Evolutionary conservation across 2,888 invertebrate species (phyloP).

Genomic region (Drosophila percnosoma): DNA sequence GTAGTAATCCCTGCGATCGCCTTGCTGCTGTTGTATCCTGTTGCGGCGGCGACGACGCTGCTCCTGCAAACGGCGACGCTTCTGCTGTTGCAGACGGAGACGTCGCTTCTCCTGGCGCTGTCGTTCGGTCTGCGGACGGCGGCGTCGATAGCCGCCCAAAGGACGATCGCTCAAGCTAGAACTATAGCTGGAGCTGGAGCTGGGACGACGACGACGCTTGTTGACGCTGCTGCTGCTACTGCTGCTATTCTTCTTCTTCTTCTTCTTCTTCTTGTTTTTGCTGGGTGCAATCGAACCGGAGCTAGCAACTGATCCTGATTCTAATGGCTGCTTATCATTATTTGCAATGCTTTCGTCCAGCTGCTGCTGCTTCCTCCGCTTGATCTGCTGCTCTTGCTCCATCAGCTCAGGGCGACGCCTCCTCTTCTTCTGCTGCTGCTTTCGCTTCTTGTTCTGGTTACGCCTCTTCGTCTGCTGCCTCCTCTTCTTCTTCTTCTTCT

Average conservation of each 20-base stretch:
- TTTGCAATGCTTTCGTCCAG: not conserved
- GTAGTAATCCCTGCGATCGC: constrained; percentile 45
- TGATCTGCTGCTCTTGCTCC: constrained; percentile 15
- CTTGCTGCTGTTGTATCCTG: constrained; percentile 41
- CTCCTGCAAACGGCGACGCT: constrained; percentile 48
- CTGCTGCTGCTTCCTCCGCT: constrained; percentile 14
- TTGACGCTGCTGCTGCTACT: constrained; percentile 21
- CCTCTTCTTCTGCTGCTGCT: constrained; percentile 30
- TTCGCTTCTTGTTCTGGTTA: constrained; percentile 25
- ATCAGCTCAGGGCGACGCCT: constrained; percentile 10
- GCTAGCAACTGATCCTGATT: constrained; percentile 5
- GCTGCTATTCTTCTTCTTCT: constrained; percentile 26
- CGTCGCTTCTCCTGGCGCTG: constrained; percentile 34
- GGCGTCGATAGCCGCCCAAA: constrained; percentile 63
- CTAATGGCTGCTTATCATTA: constrained; percentile 12
- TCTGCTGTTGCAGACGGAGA: constrained; percentile 54
- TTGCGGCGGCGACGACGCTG: constrained; percentile 61
- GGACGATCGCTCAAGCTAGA: constrained; percentile 11
- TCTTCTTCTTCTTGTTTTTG: constrained; percentile 39
- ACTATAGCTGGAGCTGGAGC: constrained; percentile 11
- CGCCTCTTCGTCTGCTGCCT: constrained; percentile 27
- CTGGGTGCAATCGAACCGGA: not conserved
- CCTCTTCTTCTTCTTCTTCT: constrained; percentile 32
- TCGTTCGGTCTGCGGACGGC: constrained; percentile 49
- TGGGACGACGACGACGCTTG: constrained; percentile 45